These are phyloP conservation scores for Pollenia labialis DNA, from an alignment of 2,888 invertebrate species.

Conservation along the genomic window DNA sequence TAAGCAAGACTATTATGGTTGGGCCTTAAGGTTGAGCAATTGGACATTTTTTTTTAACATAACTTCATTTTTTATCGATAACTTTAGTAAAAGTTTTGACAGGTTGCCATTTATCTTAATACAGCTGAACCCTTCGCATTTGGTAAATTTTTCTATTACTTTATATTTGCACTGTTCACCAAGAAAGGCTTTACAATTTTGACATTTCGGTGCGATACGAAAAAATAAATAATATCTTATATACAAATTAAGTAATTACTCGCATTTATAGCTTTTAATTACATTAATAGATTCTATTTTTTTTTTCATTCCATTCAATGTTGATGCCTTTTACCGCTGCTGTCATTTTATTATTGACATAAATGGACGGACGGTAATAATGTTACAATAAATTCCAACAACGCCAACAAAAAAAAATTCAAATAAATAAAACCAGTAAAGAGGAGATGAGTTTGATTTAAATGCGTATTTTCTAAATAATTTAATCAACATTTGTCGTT, in stretches of 20 bases:
- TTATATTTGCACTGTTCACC: too few species aligned
- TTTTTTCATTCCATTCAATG: not conserved
- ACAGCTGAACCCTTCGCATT: too few species aligned
- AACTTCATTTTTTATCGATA: too few species aligned
- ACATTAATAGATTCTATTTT: slow-evolving; percentile 30
- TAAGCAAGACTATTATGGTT: too few species aligned
- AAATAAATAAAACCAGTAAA: slow-evolving; percentile 29
- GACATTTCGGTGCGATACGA: too few species aligned
- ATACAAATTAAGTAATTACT: slow-evolving; percentile 15
- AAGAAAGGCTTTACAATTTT: too few species aligned
- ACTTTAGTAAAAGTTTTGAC: too few species aligned
- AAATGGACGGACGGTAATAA: not conserved
- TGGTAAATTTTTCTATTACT: too few species aligned
- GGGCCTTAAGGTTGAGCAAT: too few species aligned
- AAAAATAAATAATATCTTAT: slow-evolving; percentile 4
- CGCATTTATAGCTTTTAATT: slow-evolving; percentile 46
- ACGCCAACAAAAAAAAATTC: not conserved
- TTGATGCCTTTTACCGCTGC: not conserved
- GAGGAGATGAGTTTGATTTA: not conserved
- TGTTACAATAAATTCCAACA: too few species aligned
- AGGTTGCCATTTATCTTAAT: too few species aligned
- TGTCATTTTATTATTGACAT: not conserved
- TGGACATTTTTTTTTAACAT: too few species aligned
- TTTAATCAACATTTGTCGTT: slow-evolving; percentile 34
- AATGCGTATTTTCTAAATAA: slow-evolving; percentile 29